phyloP scores from a whole-genome alignment of 2,888 invertebrate species.

The Rhimphoctona megacephalus region DNA sequence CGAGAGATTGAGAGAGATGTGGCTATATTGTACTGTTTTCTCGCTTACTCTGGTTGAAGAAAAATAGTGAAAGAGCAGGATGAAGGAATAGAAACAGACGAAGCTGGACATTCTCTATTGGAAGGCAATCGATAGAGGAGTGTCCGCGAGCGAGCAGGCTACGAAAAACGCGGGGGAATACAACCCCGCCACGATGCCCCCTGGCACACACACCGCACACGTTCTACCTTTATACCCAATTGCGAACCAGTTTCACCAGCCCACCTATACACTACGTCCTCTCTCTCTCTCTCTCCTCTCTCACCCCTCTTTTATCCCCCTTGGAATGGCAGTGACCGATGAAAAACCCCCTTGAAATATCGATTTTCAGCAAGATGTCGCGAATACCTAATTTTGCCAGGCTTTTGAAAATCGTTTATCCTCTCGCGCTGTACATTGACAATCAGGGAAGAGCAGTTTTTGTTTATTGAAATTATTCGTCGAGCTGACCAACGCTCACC shows the following conservation, averaged over 20 bases:
- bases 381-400: conserved; percentile 62
- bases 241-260: conserved; percentile 51
- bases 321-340: conserved; percentile 33
- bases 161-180: conserved; percentile 53
- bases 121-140: conserved; percentile 63
- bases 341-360: conserved; percentile 62
- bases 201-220: conserved; percentile 42
- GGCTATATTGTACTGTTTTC: not conserved
- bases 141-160: conserved; percentile 57
- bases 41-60: conserved; percentile 15
- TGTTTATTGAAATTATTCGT: conserved; percentile 47
- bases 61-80: conserved; percentile 24
- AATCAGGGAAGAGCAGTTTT: conserved; percentile 24
- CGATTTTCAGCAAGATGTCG: conserved; percentile 64
- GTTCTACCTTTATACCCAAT: conserved; percentile 55
- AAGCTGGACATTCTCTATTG: conserved; percentile 62
- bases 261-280: not conserved
- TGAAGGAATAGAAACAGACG: conserved; percentile 53
- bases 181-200: conserved; percentile 31
- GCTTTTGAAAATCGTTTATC: conserved; percentile 63
- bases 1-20: conserved; percentile 16
- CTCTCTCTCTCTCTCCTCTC: conserved; percentile 1
- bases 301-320: conserved; percentile 15
- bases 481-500: conserved; percentile 29
- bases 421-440: not conserved